phyloP scores from a whole-genome alignment of 2,113 vertebrate species.

The Macheiramphus alcinus region DNA sequence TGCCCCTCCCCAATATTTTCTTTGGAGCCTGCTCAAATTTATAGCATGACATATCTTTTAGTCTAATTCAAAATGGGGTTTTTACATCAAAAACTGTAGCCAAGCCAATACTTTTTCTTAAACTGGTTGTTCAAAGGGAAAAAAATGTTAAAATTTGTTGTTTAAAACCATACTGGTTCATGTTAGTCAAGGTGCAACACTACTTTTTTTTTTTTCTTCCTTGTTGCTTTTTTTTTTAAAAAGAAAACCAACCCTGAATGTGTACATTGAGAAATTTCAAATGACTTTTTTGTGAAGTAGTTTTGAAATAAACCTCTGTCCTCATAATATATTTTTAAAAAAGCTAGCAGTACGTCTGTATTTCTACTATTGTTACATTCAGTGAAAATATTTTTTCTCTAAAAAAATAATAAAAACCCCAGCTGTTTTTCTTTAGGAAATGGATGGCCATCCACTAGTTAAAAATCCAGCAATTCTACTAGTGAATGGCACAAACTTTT shows the following conservation, averaged over 20 bases:
- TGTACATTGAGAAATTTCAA: not conserved
- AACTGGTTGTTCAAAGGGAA: not conserved
- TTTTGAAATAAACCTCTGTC: not conserved
- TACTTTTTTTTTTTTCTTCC: not conserved
- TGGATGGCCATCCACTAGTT: not conserved
- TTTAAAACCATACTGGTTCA: not conserved
- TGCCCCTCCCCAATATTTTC: not conserved
- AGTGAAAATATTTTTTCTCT: not conserved
- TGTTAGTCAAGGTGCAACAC: not conserved
- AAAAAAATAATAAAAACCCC: not conserved
- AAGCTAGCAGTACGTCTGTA: not conserved
- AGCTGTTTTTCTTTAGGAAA: not conserved
- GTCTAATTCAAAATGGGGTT: not conserved
- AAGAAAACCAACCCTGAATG: not conserved
- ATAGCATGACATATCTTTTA: not conserved
- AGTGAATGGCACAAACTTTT: not conserved
- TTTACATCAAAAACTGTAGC: slow-evolving; percentile 2
- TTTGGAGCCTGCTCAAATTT: not conserved
- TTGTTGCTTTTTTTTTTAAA: not conserved
- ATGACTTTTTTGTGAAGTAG: not conserved
- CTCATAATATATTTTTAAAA: not conserved
- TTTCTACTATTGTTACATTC: not conserved
- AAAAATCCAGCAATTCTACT: not conserved
- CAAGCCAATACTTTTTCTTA: not conserved
- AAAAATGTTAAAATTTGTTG: not conserved